phyloP scores from a whole-genome alignment of 2,797 vertebrate species.

The Pangasius krempfi region DNA sequence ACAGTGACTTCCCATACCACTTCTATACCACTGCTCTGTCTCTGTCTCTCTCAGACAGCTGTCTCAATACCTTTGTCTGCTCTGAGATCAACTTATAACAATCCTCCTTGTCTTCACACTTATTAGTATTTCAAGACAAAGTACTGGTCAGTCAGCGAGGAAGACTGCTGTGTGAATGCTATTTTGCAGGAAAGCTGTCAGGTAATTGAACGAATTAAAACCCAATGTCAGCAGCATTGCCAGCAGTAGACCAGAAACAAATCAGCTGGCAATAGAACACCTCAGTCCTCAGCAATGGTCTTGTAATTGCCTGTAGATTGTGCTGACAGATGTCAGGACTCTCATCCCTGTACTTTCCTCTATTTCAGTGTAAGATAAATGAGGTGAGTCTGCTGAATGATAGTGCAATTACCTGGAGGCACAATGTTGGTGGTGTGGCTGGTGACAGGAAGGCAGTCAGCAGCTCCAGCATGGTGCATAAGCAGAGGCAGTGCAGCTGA shows the following conservation, averaged over 20 bases:
- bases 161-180: neutral
- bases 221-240: neutral
- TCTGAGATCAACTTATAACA: neutral
- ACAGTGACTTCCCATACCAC: conserved; percentile 11
- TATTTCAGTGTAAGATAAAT: neutral
- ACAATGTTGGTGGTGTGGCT: conserved; percentile 91
- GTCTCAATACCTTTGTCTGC: neutral
- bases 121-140: neutral
- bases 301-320: conserved; percentile 1
- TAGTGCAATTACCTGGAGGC: conserved; percentile 81
- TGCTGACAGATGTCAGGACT: neutral
- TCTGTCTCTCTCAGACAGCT: neutral
- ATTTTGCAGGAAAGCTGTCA: neutral
- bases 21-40: neutral
- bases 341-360: neutral
- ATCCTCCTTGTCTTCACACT: neutral
- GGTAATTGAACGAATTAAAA: neutral
- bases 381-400: neutral
- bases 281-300: neutral
- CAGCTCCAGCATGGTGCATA: conserved; percentile 88
- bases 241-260: neutral
- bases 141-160: neutral
- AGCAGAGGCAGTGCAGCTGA: conserved; percentile 87
- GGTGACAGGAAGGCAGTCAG: conserved; percentile 86
- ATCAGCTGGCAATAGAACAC: neutral